These are phyloP conservation scores for Micrasema longulum DNA, from an alignment of 1,140 invertebrate genomes.

Conservation along the genomic window DNA sequence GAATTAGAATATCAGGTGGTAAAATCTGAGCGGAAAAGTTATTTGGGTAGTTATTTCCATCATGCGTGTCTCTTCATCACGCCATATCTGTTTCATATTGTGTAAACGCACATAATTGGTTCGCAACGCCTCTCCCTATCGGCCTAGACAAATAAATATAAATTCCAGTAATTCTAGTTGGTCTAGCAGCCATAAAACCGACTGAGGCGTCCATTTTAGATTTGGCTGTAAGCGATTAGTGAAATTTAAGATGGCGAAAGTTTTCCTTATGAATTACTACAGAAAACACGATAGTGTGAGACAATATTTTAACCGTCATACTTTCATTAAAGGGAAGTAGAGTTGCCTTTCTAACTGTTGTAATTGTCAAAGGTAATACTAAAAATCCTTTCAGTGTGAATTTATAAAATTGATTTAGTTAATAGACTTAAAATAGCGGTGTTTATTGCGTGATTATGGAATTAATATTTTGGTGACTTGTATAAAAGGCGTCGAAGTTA, in stretches of 20 bases:
- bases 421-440: no score
- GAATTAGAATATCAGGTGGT: slow-evolving; percentile 28
- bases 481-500: no score
- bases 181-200: slow-evolving; percentile 19
- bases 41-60: slow-evolving; percentile 1
- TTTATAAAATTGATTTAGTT: no score
- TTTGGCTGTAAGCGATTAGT: background rate
- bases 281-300: no score
- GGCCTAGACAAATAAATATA: slow-evolving; percentile 23
- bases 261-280: no score
- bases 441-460: no score
- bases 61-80: slow-evolving; percentile 6
- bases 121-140: slow-evolving; percentile 19
- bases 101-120: slow-evolving; percentile 39
- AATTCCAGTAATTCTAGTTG: slow-evolving; percentile 23
- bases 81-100: slow-evolving; percentile 34
- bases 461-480: no score
- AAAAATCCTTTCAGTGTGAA: no score
- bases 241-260: slow-evolving; percentile 8
- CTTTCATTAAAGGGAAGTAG: no score
- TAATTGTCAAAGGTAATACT: no score
- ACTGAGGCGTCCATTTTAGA: slow-evolving; percentile 29
- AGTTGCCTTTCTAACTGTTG: no score
- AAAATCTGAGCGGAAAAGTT: slow-evolving; percentile 13
- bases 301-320: no score